Evolutionary conservation across 2,888 invertebrate species (phyloP), one percentile per base, ranked within the genome.

Genomic region (Scaptomyza caliginosa): DNA sequence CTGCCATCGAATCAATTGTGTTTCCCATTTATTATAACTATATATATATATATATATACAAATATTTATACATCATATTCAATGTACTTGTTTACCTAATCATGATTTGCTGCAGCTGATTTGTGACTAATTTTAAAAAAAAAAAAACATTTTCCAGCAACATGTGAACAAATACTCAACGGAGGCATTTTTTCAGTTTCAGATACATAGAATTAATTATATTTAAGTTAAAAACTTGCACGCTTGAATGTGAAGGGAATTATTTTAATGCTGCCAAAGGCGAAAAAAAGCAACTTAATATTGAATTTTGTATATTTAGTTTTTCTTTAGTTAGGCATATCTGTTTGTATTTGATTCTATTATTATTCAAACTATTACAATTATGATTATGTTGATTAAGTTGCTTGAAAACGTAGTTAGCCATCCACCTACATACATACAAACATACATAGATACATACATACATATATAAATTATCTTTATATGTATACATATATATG

Each of bases 111-210:
- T 63, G 40, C 70, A 63, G 54, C 60, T 49, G 57, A 59, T 55
- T 70, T 89, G 81, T 89, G 76, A 89, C 87, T 89, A 89, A 89
- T 88, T 78, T 73, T 40, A 71, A n/a, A n/a, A n/a, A n/a, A n/a
- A n/a, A n/a, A n/a, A 36, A 45, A 17, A 39, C 42, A 23, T 21
- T 49, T 65, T 48, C 65, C 40, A 70, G 50, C 42, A 11, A 48
- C 49, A 50, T 34, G 19, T 42, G 40, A 28, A 36, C 48, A 26
- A 16, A 11, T 49, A 34, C 46, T 49, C 51, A 79, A 77, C 77
- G 83, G 77, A 84, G 84, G 84, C 84, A 84, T 81, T 74, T 65
- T 42, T 13, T 13, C 19, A n/a, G 32, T 24, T 59, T 26, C 19
- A 34, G 48, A 19, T 38, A 48, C 16, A 23, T 23, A 24, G 24